A percentile compares a stretch with the other conserved stretches of the same genome.
These are phyloP conservation scores for Anableps anableps DNA, from an alignment of 2,797 vertebrate species.

Conservation along the genomic window DNA sequence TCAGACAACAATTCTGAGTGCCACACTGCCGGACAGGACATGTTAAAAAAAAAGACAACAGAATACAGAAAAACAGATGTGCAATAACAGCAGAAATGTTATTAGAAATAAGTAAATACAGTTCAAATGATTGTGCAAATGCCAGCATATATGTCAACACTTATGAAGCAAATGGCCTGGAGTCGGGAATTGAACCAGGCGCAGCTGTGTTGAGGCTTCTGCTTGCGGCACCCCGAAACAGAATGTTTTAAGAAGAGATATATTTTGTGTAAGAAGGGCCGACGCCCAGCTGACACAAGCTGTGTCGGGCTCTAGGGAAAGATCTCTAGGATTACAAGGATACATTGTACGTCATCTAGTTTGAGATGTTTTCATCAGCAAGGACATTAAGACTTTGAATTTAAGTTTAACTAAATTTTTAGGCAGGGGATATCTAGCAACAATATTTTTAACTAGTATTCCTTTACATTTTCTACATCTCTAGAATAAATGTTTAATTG, in stretches of 20 bases:
- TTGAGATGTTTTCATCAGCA: background rate
- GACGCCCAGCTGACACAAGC: background rate
- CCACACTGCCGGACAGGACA: background rate
- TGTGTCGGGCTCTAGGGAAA: background rate
- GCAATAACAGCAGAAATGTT: background rate
- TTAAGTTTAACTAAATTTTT: background rate
- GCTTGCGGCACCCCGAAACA: background rate
- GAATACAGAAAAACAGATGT: background rate
- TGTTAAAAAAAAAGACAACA: too few relatives aligned
- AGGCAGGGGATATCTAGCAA: background rate
- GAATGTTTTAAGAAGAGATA: background rate
- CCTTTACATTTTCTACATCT: background rate
- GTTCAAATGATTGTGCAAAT: background rate
- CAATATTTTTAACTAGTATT: background rate
- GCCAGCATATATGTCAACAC: background rate
- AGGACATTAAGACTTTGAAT: background rate
- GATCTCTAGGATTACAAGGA: background rate
- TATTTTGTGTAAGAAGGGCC: background rate
- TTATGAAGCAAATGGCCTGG: background rate
- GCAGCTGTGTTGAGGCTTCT: too few relatives aligned
- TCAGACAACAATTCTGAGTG: too few relatives aligned
- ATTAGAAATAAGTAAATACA: background rate
- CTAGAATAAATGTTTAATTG: background rate
- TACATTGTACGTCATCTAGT: background rate
- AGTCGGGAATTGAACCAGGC: too few relatives aligned